Base-by-base conservation (phyloP, 2,797 vertebrate species). In the Syngnathus acus region DNA sequence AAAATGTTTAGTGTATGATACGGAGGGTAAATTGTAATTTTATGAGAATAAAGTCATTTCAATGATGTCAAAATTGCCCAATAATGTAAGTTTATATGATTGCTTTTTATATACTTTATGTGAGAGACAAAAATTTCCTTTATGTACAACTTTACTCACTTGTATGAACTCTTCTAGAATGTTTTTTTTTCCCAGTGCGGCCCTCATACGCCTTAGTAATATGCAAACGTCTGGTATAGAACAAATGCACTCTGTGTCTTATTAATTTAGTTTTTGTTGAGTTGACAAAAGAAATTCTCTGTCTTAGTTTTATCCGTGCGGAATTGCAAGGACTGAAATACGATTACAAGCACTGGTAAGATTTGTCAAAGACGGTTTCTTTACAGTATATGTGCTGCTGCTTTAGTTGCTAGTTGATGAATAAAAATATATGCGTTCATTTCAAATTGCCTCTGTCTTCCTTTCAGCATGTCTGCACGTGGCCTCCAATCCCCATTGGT, bases 401-500 rank as follows among this genome's bases (percentile, higher is more conserved):
- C 80, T 86, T 82, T 83, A 82, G 84, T 80, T 77, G 83, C 84
- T 81, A 84, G 76, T 70, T 82, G 73, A 84, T 87, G 82, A 90
- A 89, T 90, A 89, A 90, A 89, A 90, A 86, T 47, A 89, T 86
- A 79, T 88, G 87, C 84, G 87, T 88, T 86, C 62, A 86, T 87
- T 86, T 82, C 71, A 76, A 69, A 78, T 69, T 76, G 67, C 68
- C 61, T 75, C 70, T 85, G 72, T 82, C 71, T 82, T 84, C 71
- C 54, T 71, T 43, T 77, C 78, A 55, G 76, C 67, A 67, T 58
- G 40, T 65, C 62, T 55, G 66, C 53, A 45, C 21, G 3, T 45
- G 9, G 9, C n/a, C 60, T 9, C 21, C 13, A 73, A 68, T 63
- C 43, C 76, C 64, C 53, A 58, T 4, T 57, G 64, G 70, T 68